A percentile compares a stretch with the other conserved stretches of the same genome.
phyloP scores from a whole-genome alignment of 2,113 vertebrate species.

The Perca schrenkii region DNA sequence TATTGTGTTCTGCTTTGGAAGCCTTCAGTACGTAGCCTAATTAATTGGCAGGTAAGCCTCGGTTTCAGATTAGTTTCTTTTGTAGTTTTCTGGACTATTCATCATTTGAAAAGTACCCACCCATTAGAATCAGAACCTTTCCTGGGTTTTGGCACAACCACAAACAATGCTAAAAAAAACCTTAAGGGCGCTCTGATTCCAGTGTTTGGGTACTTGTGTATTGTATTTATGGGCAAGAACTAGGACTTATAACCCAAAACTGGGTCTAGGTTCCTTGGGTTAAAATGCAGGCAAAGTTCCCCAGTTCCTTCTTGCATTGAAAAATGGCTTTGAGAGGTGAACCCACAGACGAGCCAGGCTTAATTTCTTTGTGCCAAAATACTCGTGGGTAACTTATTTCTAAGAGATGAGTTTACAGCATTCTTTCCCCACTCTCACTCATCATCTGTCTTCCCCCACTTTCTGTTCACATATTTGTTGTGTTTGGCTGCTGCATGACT shows the following conservation, averaged over 20 bases:
- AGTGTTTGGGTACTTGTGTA: too few species aligned
- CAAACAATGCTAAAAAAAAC: background rate
- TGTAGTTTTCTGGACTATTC: background rate
- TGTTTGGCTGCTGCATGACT: constrained; percentile 26
- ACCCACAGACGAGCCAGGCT: constrained; percentile 44
- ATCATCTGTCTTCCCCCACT: constrained; percentile 22
- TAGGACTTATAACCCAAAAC: background rate
- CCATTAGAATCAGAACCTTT: background rate
- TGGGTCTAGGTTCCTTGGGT: background rate
- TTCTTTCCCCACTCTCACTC: constrained; percentile 20
- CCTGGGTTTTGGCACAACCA: background rate
- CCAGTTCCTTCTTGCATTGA: background rate
- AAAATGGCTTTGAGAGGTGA: constrained; percentile 54
- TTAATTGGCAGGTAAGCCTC: background rate
- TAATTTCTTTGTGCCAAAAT: constrained; percentile 6
- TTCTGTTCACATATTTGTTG: constrained; percentile 17
- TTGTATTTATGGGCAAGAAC: too few species aligned
- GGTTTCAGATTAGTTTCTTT: background rate
- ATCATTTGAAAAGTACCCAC: background rate
- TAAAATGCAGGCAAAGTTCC: background rate
- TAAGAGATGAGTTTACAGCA: constrained; percentile 81
- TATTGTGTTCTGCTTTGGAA: background rate
- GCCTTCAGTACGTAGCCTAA: background rate
- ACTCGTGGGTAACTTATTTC: constrained; percentile 61
- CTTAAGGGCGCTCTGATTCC: background rate